phyloP scores from a whole-genome alignment of 2,113 vertebrate genomes.

The Alaudala cheleensis region DNA sequence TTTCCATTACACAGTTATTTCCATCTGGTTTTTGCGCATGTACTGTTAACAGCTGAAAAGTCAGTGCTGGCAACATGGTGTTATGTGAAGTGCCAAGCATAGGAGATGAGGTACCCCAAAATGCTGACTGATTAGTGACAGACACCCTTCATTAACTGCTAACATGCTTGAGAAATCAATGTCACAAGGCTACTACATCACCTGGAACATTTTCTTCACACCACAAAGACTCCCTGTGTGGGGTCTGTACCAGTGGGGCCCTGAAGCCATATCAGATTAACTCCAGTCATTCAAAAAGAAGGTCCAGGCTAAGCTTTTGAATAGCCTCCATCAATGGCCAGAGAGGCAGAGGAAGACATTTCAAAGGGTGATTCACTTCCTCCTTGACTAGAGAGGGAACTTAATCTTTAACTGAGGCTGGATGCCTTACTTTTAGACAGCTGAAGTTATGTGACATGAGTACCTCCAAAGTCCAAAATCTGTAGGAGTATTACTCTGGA shows the following conservation, averaged over 20 bases:
- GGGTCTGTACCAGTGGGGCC: not conserved
- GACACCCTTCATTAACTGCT: not conserved
- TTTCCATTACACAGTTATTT: not conserved
- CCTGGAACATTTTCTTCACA: not conserved
- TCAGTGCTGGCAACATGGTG: not conserved
- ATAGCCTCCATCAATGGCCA: not conserved
- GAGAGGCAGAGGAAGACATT: not conserved
- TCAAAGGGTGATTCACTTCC: not conserved
- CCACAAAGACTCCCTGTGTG: fast-evolving
- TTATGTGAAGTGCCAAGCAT: not conserved
- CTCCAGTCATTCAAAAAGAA: not conserved
- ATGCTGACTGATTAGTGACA: not conserved
- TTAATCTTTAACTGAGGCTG: not conserved
- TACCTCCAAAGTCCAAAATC: not conserved
- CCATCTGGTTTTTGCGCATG: not conserved
- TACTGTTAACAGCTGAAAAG: not conserved
- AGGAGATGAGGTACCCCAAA: not conserved
- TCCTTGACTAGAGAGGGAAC: not conserved
- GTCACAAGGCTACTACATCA: not conserved
- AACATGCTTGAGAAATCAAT: not conserved
- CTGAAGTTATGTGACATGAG: not conserved
- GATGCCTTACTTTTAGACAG: not conserved
- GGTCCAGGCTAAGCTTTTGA: not conserved
- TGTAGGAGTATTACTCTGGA: not conserved
- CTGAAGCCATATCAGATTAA: not conserved